Evolutionary conservation across 2,113 vertebrate genomes (phyloP).

Genomic region (Toxostoma redivivum): DNA sequence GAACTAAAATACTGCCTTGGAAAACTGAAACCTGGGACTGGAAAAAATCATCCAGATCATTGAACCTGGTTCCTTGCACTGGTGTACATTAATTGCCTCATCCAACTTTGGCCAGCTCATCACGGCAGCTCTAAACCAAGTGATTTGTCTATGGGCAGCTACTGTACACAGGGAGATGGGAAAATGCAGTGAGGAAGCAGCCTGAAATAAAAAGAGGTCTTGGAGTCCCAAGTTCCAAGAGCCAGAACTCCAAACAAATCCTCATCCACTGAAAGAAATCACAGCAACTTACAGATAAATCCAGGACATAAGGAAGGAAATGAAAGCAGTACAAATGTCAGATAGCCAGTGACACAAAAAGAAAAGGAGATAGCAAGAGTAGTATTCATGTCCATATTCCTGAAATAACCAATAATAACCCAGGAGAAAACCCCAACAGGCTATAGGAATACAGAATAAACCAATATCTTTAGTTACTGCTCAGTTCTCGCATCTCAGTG

Average conservation of each 20-base stretch:
- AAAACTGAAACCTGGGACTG: neutral
- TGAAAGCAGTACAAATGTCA: neutral
- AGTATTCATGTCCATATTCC: neutral
- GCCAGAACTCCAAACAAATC: neutral
- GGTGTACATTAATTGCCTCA: neutral
- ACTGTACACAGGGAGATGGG: neutral
- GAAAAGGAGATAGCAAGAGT: neutral
- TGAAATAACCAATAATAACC: neutral
- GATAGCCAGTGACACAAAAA: neutral
- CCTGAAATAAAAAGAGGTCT: neutral
- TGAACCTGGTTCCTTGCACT: neutral
- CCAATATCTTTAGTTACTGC: neutral
- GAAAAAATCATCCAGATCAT: neutral
- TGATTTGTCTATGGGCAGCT: neutral
- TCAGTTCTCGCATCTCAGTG: neutral
- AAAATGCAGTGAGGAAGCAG: neutral
- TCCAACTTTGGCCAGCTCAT: neutral
- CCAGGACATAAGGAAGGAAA: neutral
- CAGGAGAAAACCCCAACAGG: neutral
- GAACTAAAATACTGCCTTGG: neutral
- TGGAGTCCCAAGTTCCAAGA: neutral
- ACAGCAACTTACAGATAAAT: neutral
- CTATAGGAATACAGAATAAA: neutral
- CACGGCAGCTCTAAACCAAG: neutral
- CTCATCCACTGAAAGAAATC: neutral